These are phyloP conservation scores for Elymnias hypermnestra DNA, from an alignment of 1,140 invertebrate species.

Conservation along the genomic window DNA sequence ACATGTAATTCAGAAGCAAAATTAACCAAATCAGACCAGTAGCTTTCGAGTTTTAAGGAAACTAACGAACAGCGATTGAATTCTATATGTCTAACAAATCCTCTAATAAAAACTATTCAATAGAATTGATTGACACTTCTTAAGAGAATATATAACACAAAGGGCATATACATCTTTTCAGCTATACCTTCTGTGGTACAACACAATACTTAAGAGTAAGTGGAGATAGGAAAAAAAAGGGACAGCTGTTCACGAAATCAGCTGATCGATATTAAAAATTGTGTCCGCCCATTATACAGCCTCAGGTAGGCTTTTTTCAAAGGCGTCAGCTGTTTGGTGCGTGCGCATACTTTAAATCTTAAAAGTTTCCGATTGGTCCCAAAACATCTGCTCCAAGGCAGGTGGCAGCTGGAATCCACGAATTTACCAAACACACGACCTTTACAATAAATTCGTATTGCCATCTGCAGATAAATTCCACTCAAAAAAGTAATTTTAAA, in stretches of 20 bases:
- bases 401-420: conserved; percentile 50
- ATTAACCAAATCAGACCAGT: too few species aligned
- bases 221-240: conserved; percentile 2
- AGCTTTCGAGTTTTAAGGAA: too few species aligned
- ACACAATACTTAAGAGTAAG: neutral
- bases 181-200: neutral
- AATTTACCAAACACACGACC: conserved; percentile 32
- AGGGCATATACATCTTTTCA: neutral
- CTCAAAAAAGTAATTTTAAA: neutral
- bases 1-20: too few species aligned
- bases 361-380: conserved; percentile 40
- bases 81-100: too few species aligned
- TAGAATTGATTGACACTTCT: too few species aligned
- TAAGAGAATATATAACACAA: neutral
- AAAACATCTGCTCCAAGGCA: conserved; percentile 52
- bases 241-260: conserved; percentile 40
- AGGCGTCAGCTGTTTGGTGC: conserved; percentile 47
- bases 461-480: too few species aligned
- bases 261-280: conserved; percentile 41
- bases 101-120: too few species aligned
- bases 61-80: too few species aligned
- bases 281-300: conserved; percentile 8
- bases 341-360: conserved; percentile 48
- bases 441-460: conserved; percentile 16
- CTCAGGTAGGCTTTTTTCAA: conserved; percentile 49